Conservation (phyloP, 1,140 invertebrate genomes). For the Lordiphosa collinella region DNA sequence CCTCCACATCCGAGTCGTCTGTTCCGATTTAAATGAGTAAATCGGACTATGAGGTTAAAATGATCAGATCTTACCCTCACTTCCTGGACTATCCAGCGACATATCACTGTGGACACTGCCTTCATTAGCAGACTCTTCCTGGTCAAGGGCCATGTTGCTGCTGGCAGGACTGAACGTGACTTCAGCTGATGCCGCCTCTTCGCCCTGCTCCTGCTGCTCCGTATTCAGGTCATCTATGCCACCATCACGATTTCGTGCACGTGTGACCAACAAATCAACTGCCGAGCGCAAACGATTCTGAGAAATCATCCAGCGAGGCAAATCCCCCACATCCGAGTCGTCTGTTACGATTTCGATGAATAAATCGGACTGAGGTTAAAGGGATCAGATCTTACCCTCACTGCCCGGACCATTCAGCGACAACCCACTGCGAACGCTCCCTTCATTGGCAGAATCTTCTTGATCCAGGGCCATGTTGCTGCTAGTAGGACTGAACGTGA, state of each 20-base stretch:
- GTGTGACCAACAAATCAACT: slow-evolving; percentile 50
- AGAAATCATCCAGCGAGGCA: slow-evolving; percentile 62
- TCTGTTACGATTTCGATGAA: slow-evolving; percentile 10
- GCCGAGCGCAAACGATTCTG: slow-evolving; percentile 51
- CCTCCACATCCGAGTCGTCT: slow-evolving; percentile 57
- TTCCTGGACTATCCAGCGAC: slow-evolving; percentile 59
- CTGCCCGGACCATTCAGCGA: slow-evolving; percentile 60
- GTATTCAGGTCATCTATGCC: slow-evolving; percentile 56
- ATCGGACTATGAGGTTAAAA: background rate
- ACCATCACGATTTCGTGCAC: slow-evolving; percentile 50
- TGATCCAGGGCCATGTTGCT: background rate
- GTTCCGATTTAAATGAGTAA: background rate
- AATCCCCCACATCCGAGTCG: slow-evolving; percentile 47
- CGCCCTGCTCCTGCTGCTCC: slow-evolving; percentile 13
- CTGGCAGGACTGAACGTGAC: background rate
- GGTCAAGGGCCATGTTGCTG: background rate
- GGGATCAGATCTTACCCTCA: slow-evolving; percentile 25
- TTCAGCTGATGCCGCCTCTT: background rate
- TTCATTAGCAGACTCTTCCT: slow-evolving; percentile 5
- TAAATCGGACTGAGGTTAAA: background rate
- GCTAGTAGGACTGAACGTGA: background rate
- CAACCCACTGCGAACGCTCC: slow-evolving; percentile 41
- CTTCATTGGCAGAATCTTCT: slow-evolving; percentile 4
- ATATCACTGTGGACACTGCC: slow-evolving; percentile 39
- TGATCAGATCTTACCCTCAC: slow-evolving; percentile 32